Conservation (phyloP, 2,113 vertebrate species). For the Pungitius pungitius region DNA sequence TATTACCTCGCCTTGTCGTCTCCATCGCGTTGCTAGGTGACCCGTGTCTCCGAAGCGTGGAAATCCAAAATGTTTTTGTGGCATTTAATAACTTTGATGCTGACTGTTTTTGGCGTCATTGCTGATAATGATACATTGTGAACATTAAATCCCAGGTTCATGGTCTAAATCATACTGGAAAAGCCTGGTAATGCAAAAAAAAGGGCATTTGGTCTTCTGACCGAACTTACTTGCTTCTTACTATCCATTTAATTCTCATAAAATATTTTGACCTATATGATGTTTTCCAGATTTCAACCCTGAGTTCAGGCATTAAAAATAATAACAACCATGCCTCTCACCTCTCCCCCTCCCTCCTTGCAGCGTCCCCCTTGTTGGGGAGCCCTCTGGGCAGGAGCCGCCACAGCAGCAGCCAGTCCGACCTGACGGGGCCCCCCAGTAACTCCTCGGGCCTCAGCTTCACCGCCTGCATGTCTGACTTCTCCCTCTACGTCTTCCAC, state of each 20-base stretch:
- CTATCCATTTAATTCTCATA: neutral
- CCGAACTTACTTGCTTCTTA: neutral
- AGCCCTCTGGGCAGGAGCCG: conserved; percentile 92
- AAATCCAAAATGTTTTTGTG: too few relatives aligned
- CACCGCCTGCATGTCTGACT: conserved; percentile 98
- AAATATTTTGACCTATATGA: neutral
- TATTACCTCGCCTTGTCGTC: neutral
- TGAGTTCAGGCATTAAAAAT: neutral
- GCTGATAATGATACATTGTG: too few relatives aligned
- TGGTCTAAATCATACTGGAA: neutral
- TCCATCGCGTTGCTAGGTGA: too few relatives aligned
- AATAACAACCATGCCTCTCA: neutral
- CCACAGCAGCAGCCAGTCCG: conserved; percentile 97
- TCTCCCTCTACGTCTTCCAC: conserved; percentile 97
- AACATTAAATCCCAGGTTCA: neutral
- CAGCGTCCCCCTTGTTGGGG: conserved; percentile 87
- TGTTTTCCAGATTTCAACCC: neutral
- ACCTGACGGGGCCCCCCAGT: conserved; percentile 87
- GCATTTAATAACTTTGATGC: too few relatives aligned
- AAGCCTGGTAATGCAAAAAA: too few relatives aligned
- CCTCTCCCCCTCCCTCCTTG: conserved; percentile 16
- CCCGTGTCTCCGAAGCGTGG: too few relatives aligned
- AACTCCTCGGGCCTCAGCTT: conserved; percentile 97
- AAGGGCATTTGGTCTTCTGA: too few relatives aligned
- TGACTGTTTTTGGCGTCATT: too few relatives aligned